Conservation (phyloP, 2,888 invertebrate species). For the Barypeithes pellucidus region DNA sequence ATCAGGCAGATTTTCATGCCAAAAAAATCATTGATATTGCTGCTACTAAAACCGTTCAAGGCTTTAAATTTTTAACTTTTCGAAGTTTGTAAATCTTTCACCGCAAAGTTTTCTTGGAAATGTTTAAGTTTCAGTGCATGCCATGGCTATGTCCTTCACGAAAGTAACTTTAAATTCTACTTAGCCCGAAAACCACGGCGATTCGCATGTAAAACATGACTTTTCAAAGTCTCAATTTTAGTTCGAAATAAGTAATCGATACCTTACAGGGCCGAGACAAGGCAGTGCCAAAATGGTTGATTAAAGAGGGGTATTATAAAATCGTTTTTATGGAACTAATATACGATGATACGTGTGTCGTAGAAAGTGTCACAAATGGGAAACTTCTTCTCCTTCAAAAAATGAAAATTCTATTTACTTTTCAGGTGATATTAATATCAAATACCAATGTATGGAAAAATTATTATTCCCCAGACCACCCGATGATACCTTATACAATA, state of each 20-base stretch:
- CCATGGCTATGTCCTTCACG: not conserved
- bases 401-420: too few relatives aligned
- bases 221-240: conserved; percentile 36
- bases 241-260: conserved; percentile 39
- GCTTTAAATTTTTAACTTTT: conserved; percentile 22
- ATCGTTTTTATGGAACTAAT: not conserved
- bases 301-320: conserved; percentile 1
- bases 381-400: too few relatives aligned
- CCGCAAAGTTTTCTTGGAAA: conserved; percentile 15
- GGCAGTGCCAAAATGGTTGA: too few relatives aligned
- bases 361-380: too few relatives aligned
- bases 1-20: too few relatives aligned
- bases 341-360: too few relatives aligned
- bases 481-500: too few relatives aligned
- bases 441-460: too few relatives aligned
- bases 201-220: conserved; percentile 49
- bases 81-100: conserved; percentile 6
- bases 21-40: not conserved
- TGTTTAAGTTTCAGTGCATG: conserved; percentile 28
- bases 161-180: conserved; percentile 39
- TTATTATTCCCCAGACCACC: too few relatives aligned
- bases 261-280: not conserved
- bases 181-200: conserved; percentile 27
- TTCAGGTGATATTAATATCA: too few relatives aligned
- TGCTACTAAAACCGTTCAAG: not conserved